Conservation (phyloP, 2,888 invertebrate genomes). For the Tetheella fluctuosa region DNA sequence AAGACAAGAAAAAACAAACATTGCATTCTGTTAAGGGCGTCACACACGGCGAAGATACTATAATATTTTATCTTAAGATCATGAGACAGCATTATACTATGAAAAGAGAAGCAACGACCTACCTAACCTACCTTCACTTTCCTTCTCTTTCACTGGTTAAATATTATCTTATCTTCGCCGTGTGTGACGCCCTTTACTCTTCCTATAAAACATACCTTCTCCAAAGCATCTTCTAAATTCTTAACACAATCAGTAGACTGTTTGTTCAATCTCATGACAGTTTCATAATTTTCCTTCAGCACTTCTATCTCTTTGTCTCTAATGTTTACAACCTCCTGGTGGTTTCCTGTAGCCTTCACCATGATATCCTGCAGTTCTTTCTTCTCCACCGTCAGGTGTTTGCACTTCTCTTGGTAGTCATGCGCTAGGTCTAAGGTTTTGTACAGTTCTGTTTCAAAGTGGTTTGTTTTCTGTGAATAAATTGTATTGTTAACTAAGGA, state of each 20-base stretch:
- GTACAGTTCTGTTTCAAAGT: slow-evolving; percentile 88
- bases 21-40: too few relatives aligned
- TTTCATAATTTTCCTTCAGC: slow-evolving; percentile 79
- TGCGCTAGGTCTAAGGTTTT: slow-evolving; percentile 88
- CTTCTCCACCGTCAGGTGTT: slow-evolving; percentile 79
- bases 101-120: too few relatives aligned
- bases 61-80: too few relatives aligned
- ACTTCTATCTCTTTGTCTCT: slow-evolving; percentile 71
- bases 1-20: too few relatives aligned
- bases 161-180: too few relatives aligned
- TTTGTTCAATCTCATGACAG: slow-evolving; percentile 79
- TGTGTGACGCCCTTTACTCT: too few relatives aligned
- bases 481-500: background rate
- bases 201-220: slow-evolving; percentile 77
- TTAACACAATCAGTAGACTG: slow-evolving; percentile 85
- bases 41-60: too few relatives aligned
- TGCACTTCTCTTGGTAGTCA: slow-evolving; percentile 87
- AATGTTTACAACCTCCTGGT: slow-evolving; percentile 50
- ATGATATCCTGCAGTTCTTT: slow-evolving; percentile 64
- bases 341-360: slow-evolving; percentile 55
- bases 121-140: too few relatives aligned
- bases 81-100: too few relatives aligned
- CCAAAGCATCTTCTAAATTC: slow-evolving; percentile 82
- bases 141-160: too few relatives aligned
- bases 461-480: slow-evolving; percentile 73